Conservation (phyloP, 2,888 invertebrate genomes). For the Trichogramma evanescens region DNA sequence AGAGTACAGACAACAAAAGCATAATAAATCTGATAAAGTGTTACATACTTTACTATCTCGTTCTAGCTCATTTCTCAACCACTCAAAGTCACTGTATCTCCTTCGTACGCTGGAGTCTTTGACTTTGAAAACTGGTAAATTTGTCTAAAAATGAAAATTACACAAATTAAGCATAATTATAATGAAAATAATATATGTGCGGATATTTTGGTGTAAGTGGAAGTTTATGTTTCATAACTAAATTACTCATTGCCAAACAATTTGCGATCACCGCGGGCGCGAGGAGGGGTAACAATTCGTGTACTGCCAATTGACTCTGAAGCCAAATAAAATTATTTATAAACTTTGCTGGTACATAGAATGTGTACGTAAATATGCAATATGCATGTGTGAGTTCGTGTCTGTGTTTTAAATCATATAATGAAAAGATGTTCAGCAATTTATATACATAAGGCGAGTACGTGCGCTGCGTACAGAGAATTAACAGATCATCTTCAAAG, state of each 20-base stretch:
- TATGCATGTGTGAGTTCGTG: too few species aligned
- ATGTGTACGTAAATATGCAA: too few species aligned
- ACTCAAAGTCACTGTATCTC: slow-evolving; percentile 99
- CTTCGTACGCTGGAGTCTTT: slow-evolving; percentile 96
- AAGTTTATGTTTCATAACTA: neutral
- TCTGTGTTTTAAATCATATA: neutral
- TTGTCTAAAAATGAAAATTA: slow-evolving; percentile 69
- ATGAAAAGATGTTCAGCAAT: too few species aligned
- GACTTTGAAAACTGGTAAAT: slow-evolving; percentile 97
- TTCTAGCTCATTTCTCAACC: slow-evolving; percentile 97
- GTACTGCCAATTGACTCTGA: too few species aligned
- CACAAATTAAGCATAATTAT: too few species aligned
- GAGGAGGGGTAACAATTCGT: too few species aligned
- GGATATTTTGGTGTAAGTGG: neutral
- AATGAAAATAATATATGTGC: neutral
- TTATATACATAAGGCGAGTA: too few species aligned
- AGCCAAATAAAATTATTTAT: too few species aligned
- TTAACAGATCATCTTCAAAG: too few species aligned
- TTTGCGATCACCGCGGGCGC: neutral
- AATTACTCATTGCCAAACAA: neutral
- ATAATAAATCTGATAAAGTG: neutral
- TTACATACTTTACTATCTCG: slow-evolving; percentile 87
- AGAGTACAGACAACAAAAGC: neutral
- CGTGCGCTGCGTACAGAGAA: too few species aligned
- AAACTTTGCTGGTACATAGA: too few species aligned